Conservation (phyloP, 2,888 invertebrate species). For the Abrostola triplasia region DNA sequence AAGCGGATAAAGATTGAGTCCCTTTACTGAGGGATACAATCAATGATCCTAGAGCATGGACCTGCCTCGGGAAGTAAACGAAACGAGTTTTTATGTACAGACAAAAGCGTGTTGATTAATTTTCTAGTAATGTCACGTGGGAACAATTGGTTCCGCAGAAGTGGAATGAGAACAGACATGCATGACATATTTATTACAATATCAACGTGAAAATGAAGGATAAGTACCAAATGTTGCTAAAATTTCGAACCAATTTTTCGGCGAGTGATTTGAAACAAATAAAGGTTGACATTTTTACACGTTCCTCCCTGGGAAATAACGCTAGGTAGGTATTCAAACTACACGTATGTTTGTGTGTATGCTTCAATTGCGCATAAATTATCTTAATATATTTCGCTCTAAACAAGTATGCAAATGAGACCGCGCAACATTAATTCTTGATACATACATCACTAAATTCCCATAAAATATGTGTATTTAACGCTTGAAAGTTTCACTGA, state of each 20-base stretch:
- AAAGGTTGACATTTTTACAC: constrained; percentile 3
- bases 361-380: constrained; percentile 39
- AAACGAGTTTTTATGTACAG: constrained; percentile 15
- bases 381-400: constrained; percentile 42
- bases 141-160: constrained; percentile 14
- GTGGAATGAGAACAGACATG: constrained; percentile 1
- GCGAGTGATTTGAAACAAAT: constrained; percentile 23
- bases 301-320: too few species aligned
- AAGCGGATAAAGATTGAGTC: constrained; percentile 7
- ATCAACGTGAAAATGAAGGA: constrained; percentile 5
- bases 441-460: constrained; percentile 34
- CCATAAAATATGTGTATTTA: constrained; percentile 18
- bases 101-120: constrained; percentile 32
- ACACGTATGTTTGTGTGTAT: constrained; percentile 11
- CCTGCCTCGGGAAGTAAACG: constrained; percentile 21
- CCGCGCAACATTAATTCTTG: constrained; percentile 40
- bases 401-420: constrained; percentile 47
- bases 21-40: constrained; percentile 7
- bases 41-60: constrained; percentile 13
- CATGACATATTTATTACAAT: constrained; percentile 3
- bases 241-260: constrained; percentile 7
- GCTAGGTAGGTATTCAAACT: constrained; percentile 21
- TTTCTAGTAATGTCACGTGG: constrained; percentile 20
- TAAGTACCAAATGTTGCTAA: background rate
- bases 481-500: background rate